These are phyloP conservation scores for Platysteira castanea DNA, from an alignment of 2,113 vertebrate genomes.

Conservation along the genomic window DNA sequence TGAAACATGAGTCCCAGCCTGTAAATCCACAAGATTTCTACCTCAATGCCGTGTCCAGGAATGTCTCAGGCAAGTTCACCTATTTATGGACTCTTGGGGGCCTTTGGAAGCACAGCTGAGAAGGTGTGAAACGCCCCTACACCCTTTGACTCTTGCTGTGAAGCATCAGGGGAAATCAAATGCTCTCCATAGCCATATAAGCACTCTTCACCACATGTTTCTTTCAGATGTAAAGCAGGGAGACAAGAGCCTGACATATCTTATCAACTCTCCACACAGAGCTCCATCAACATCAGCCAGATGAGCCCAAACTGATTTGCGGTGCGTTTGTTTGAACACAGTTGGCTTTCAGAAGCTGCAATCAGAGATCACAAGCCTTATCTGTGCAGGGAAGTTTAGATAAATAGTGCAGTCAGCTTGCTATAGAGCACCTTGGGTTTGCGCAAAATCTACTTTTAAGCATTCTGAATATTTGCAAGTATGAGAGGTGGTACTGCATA, in stretches of 20 bases:
- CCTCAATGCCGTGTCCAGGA: not conserved
- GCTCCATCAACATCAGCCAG: not conserved
- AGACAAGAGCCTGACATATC: not conserved
- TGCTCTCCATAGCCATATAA: not conserved
- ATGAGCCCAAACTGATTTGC: not conserved
- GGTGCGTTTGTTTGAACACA: not conserved
- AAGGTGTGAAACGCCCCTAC: not conserved
- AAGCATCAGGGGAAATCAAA: not conserved
- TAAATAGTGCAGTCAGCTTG: not conserved
- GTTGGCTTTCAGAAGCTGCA: not conserved
- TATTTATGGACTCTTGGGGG: not conserved
- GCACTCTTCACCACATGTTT: not conserved
- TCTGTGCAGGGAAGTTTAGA: not conserved
- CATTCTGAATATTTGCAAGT: not conserved
- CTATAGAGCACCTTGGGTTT: not conserved
- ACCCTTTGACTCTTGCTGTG: not conserved
- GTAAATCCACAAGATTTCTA: not conserved
- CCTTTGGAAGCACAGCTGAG: not conserved
- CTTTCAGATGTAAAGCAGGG: not conserved
- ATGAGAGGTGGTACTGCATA: not conserved
- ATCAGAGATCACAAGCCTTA: not conserved
- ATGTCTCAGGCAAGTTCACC: not conserved
- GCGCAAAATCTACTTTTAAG: not conserved
- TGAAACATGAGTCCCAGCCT: not conserved
- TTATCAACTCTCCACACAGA: conserved; percentile 16